Conservation (phyloP, 2,797 vertebrate species). For the Mormyrops attenuatus region DNA sequence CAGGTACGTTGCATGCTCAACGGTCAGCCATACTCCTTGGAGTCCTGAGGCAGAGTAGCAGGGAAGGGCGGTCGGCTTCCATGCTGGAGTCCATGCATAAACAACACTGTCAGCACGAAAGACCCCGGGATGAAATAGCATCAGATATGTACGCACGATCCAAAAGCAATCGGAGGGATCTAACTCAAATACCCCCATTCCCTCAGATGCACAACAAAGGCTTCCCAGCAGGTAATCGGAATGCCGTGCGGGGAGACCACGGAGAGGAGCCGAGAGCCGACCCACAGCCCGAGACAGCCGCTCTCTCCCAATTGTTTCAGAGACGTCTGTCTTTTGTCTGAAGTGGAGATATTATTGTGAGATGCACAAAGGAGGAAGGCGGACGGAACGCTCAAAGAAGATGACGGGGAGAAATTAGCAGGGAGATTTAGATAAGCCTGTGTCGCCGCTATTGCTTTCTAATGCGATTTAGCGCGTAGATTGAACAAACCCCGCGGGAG, state of each 20-base stretch:
- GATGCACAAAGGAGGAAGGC: conserved; percentile 5
- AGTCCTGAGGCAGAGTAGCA: conserved; percentile 25
- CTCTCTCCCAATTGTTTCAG: conserved; percentile 2
- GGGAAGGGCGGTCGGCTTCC: conserved; percentile 29
- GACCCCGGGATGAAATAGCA: conserved; percentile 51
- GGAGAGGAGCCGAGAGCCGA: conserved; percentile 9
- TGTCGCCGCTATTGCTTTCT: not conserved
- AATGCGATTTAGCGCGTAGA: not conserved
- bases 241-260: conserved; percentile 57
- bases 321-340: conserved; percentile 23
- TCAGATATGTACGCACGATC: conserved; percentile 37
- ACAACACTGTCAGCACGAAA: conserved; percentile 49
- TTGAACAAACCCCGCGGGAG: not conserved
- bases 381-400: not conserved
- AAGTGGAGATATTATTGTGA: conserved; percentile 17
- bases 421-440: conserved; percentile 16
- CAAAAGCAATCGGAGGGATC: conserved; percentile 60
- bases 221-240: conserved; percentile 54
- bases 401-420: conserved; percentile 12
- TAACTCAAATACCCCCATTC: conserved; percentile 69
- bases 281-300: conserved; percentile 1
- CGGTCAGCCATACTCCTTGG: conserved; percentile 30
- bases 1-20: conserved; percentile 10
- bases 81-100: conserved; percentile 30
- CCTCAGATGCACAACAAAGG: conserved; percentile 61